These are phyloP conservation scores for Jaculus jaculus DNA, from an alignment of 2,113 vertebrate species.

Conservation along the genomic window DNA sequence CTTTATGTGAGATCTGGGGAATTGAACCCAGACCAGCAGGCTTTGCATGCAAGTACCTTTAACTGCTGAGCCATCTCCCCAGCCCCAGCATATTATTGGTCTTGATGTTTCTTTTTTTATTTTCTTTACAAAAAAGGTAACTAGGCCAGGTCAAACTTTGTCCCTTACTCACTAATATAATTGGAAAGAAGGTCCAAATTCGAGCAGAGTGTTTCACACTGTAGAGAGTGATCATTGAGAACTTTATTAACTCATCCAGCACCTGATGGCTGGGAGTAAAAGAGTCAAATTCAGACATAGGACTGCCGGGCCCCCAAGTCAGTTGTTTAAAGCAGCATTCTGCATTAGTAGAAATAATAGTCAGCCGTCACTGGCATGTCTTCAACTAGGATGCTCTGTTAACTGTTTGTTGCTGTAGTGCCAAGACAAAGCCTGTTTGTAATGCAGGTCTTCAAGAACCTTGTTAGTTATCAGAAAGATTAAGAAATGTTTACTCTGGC, in stretches of 20 bases:
- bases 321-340: constrained; percentile 26
- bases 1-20: too few relatives aligned
- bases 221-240: neutral
- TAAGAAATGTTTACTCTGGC: constrained; percentile 1
- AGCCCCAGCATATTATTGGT: neutral
- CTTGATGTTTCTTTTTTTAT: neutral
- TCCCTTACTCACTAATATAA: neutral
- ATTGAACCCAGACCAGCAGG: too few relatives aligned
- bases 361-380: neutral
- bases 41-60: too few relatives aligned
- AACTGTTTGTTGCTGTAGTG: neutral
- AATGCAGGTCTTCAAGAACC: neutral
- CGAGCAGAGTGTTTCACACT: neutral
- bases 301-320: neutral
- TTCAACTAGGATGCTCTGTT: constrained; percentile 21
- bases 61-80: too few relatives aligned
- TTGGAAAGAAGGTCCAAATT: neutral
- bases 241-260: neutral
- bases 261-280: neutral
- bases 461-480: constrained; percentile 48
- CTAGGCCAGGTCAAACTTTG: neutral
- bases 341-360: constrained; percentile 27
- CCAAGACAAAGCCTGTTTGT: constrained; percentile 53
- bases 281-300: neutral
- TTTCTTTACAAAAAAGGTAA: constrained; percentile 1